phyloP scores from a whole-genome alignment of 2,888 invertebrate genomes.

The Brachylomia viminalis region DNA sequence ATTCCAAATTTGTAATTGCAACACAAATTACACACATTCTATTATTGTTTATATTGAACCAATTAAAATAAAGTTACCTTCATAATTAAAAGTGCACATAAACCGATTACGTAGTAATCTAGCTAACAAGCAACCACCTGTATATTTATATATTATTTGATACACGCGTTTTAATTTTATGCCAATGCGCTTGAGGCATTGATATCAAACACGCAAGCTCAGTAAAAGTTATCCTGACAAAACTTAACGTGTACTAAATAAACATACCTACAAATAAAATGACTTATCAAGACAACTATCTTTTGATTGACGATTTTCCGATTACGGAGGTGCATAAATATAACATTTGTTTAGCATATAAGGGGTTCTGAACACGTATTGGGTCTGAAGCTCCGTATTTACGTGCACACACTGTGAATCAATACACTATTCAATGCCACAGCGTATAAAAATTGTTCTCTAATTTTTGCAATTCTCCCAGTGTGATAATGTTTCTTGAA shows the following conservation, averaged over 20 bases:
- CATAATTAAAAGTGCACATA: slow-evolving; percentile 33
- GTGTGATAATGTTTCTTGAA: slow-evolving; percentile 5
- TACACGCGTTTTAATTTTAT: slow-evolving; percentile 56
- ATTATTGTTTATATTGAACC: neutral
- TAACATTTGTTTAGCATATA: slow-evolving; percentile 83
- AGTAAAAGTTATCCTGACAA: slow-evolving; percentile 59
- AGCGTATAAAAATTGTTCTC: slow-evolving; percentile 36
- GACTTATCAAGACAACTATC: slow-evolving; percentile 77
- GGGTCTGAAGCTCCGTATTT: slow-evolving; percentile 67
- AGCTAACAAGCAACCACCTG: slow-evolving; percentile 31
- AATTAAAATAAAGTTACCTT: slow-evolving; percentile 40
- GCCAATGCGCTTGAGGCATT: slow-evolving; percentile 63
- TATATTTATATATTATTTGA: slow-evolving; percentile 60
- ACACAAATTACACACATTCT: slow-evolving; percentile 10
- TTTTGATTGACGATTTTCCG: slow-evolving; percentile 83
- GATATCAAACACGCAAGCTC: slow-evolving; percentile 69
- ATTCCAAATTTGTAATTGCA: slow-evolving; percentile 21
- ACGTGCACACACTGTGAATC: slow-evolving; percentile 49
- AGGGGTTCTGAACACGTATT: slow-evolving; percentile 75
- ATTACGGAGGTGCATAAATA: slow-evolving; percentile 83
- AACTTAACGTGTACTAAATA: slow-evolving; percentile 64
- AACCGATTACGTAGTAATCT: slow-evolving; percentile 16
- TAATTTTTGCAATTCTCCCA: slow-evolving; percentile 4
- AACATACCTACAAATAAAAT: slow-evolving; percentile 53
- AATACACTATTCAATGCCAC: slow-evolving; percentile 43